Conservation (phyloP, 2,113 vertebrate genomes). For the Chloebia gouldiae region DNA sequence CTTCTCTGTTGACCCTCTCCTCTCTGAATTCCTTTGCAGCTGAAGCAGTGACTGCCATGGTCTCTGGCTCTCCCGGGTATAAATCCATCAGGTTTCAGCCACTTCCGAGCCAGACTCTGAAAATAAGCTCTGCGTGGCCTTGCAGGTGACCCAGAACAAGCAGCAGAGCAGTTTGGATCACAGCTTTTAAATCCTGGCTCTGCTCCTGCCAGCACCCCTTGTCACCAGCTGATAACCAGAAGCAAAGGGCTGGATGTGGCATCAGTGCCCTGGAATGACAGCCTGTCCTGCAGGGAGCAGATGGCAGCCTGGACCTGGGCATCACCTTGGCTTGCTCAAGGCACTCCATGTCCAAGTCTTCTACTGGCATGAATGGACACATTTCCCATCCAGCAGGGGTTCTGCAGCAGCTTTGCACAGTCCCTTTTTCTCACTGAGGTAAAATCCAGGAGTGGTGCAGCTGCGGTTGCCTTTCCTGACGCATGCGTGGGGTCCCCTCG, state of each 20-base stretch:
- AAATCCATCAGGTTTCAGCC: not conserved
- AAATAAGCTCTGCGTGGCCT: not conserved
- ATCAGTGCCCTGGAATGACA: not conserved
- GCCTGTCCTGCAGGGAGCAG: not conserved
- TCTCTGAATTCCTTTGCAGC: rapidly evolving
- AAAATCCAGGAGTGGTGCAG: not conserved
- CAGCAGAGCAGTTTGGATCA: not conserved
- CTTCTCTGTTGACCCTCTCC: not conserved
- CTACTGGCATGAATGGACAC: not conserved
- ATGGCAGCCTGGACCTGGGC: not conserved
- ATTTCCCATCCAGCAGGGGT: not conserved
- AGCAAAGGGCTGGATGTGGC: not conserved
- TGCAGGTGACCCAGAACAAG: not conserved
- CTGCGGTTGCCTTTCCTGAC: not conserved
- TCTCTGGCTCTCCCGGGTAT: not conserved
- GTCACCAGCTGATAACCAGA: not conserved
- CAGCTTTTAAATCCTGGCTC: not conserved
- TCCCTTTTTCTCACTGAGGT: rapidly evolving
- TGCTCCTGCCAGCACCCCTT: not conserved
- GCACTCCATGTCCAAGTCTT: not conserved
- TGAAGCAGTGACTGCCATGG: not conserved
- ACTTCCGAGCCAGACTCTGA: not conserved
- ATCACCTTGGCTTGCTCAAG: not conserved
- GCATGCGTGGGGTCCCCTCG: rapidly evolving
- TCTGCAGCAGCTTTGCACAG: not conserved